These are phyloP conservation scores for Microctenopoma stevenorrisi DNA, from an alignment of 2,797 vertebrate species.

Conservation along the genomic window DNA sequence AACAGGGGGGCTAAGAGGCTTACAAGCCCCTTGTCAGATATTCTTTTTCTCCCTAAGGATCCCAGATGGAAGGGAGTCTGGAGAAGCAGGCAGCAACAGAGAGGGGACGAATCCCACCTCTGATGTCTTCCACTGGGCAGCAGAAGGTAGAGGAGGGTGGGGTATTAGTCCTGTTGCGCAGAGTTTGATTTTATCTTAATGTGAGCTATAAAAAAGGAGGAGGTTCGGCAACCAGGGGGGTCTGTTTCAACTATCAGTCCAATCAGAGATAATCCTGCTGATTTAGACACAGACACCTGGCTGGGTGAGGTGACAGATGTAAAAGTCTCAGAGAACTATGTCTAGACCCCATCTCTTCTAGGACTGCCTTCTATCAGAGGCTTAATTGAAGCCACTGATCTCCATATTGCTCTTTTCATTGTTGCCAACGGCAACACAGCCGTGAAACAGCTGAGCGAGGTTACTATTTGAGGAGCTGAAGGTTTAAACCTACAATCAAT, in stretches of 20 bases:
- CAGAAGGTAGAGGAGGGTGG: constrained; percentile 96
- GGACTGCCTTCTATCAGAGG: constrained; percentile 63
- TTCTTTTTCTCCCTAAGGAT: constrained; percentile 93
- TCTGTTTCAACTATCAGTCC: constrained; percentile 85
- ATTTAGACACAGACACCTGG: constrained; percentile 82
- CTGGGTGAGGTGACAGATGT: constrained; percentile 80
- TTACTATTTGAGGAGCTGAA: constrained; percentile 78
- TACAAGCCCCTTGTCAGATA: constrained; percentile 97
- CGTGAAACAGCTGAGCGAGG: constrained; percentile 78
- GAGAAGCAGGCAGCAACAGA: constrained; percentile 91
- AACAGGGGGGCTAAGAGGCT: constrained; percentile 97
- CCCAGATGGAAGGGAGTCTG: constrained; percentile 95
- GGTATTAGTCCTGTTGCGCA: constrained; percentile 89
- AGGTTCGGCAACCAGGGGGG: constrained; percentile 63
- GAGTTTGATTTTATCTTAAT: constrained; percentile 82
- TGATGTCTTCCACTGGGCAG: constrained; percentile 95
- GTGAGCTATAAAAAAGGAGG: constrained; percentile 76
- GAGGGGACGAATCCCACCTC: constrained; percentile 90
- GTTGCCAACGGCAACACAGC: constrained; percentile 79
- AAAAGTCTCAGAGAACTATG: constrained; percentile 65
- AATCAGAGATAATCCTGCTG: constrained; percentile 81
- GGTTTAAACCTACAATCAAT: constrained; percentile 79
- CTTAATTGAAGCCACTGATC: constrained; percentile 78
- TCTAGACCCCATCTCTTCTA: constrained; percentile 56
- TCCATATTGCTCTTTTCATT: constrained; percentile 83